Evolutionary conservation across 2,888 invertebrate species (phyloP).

Genomic region (Glyphotaelius pellucidus): DNA sequence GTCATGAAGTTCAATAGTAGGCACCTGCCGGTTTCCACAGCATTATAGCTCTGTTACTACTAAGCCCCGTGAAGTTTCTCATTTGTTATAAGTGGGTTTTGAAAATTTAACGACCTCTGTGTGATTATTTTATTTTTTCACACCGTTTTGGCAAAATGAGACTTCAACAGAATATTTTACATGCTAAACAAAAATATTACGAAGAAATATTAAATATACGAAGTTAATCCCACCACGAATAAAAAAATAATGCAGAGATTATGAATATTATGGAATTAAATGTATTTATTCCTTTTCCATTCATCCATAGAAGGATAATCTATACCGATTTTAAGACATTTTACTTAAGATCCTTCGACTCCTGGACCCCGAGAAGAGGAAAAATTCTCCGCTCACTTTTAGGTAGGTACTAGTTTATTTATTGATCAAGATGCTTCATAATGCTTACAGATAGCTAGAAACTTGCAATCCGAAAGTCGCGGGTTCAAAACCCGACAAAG

Average conservation of each 20-base stretch:
- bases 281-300: too few relatives aligned
- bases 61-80: slow-evolving; percentile 25
- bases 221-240: neutral
- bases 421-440: too few relatives aligned
- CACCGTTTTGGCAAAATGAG: neutral
- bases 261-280: neutral
- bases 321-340: too few relatives aligned
- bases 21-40: neutral
- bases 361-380: too few relatives aligned
- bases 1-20: neutral
- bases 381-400: too few relatives aligned
- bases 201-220: too few relatives aligned
- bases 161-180: neutral
- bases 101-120: slow-evolving; percentile 34
- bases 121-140: slow-evolving; percentile 15
- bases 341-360: too few relatives aligned
- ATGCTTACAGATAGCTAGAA: too few relatives aligned
- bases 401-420: too few relatives aligned
- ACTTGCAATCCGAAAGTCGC: too few relatives aligned
- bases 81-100: slow-evolving; percentile 31
- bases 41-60: neutral
- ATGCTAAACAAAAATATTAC: neutral
- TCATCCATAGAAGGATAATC: too few relatives aligned
- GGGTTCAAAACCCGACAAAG: too few relatives aligned
- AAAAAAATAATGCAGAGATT: neutral